Evolutionary conservation across 2,113 vertebrate species (phyloP).

Genomic region (Pithys albifrons): DNA sequence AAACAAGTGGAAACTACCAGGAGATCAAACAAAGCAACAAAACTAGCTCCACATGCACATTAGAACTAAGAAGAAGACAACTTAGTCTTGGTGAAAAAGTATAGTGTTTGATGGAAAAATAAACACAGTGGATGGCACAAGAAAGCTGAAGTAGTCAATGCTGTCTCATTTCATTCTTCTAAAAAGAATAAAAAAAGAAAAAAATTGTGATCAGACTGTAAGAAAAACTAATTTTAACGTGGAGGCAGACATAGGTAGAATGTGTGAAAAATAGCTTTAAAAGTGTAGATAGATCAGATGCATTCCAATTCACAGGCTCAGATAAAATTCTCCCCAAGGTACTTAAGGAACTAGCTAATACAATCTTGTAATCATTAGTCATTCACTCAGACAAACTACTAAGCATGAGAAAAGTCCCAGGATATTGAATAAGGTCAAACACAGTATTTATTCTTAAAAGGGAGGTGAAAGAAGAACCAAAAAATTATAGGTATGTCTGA

Average conservation of each 20-base stretch:
- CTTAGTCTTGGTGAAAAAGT: not conserved
- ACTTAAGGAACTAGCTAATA: not conserved
- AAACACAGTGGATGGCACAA: not conserved
- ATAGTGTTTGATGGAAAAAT: not conserved
- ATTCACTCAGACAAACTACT: constrained; percentile 1
- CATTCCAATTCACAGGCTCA: not conserved
- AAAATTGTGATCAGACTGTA: not conserved
- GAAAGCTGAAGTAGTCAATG: not conserved
- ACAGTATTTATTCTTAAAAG: not conserved
- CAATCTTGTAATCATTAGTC: not conserved
- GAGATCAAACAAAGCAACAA: not conserved
- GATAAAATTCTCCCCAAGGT: not conserved
- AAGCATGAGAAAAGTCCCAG: not conserved
- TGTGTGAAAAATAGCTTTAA: not conserved
- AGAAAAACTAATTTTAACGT: not conserved
- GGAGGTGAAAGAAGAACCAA: not conserved
- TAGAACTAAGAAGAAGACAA: not conserved
- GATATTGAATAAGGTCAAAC: not conserved
- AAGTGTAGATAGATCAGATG: not conserved
- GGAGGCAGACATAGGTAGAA: not conserved
- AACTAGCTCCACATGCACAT: not conserved
- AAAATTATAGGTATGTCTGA: not conserved
- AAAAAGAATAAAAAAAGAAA: not conserved
- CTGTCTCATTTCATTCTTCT: not conserved
- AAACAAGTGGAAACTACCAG: not conserved